Percentiles rank a stretch among this genome's conserved stretches.
Evolutionary conservation across 2,888 invertebrate genomes (phyloP).

Genomic region (Drosophila greeni): DNA sequence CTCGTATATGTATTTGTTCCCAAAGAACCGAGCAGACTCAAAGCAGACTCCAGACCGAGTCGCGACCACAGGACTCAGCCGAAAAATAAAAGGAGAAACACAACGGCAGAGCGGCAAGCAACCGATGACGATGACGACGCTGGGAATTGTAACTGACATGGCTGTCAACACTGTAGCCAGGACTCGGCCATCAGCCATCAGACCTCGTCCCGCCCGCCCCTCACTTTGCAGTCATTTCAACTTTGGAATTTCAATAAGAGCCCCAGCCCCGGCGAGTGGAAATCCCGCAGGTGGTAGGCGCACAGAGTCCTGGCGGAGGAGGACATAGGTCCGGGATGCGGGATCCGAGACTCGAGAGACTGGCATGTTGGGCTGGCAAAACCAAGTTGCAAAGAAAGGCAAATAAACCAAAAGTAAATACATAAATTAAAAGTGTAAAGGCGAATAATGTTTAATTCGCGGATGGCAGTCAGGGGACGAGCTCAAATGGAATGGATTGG

Average conservation of each 20-base stretch:
- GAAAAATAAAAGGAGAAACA: slow-evolving; percentile 27
- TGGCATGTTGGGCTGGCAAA: background rate
- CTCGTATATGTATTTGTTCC: background rate
- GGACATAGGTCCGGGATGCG: slow-evolving; percentile 5
- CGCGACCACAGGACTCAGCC: slow-evolving; percentile 63
- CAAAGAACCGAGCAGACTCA: slow-evolving; percentile 21
- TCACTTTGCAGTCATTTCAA: slow-evolving; percentile 67
- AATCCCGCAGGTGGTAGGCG: slow-evolving; percentile 65
- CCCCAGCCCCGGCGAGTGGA: slow-evolving; percentile 33
- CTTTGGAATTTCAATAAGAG: slow-evolving; percentile 73
- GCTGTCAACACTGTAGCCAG: slow-evolving; percentile 57
- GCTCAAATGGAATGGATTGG: slow-evolving; percentile 38
- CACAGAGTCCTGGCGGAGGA: slow-evolving; percentile 8
- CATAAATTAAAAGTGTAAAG: slow-evolving; percentile 72
- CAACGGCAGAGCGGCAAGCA: slow-evolving; percentile 30
- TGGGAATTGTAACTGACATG: slow-evolving; percentile 41
- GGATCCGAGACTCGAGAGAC: slow-evolving; percentile 1
- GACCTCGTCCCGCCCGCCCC: slow-evolving; percentile 7
- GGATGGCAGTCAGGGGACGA: slow-evolving; percentile 37
- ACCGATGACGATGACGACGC: slow-evolving; percentile 49
- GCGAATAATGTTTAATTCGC: slow-evolving; percentile 65
- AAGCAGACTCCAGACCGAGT: slow-evolving; percentile 42
- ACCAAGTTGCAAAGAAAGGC: slow-evolving; percentile 44
- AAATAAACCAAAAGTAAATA: slow-evolving; percentile 71
- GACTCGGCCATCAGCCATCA: slow-evolving; percentile 30